phyloP scores from a whole-genome alignment of 2,797 vertebrate genomes.

The Enteromius treurensis region DNA sequence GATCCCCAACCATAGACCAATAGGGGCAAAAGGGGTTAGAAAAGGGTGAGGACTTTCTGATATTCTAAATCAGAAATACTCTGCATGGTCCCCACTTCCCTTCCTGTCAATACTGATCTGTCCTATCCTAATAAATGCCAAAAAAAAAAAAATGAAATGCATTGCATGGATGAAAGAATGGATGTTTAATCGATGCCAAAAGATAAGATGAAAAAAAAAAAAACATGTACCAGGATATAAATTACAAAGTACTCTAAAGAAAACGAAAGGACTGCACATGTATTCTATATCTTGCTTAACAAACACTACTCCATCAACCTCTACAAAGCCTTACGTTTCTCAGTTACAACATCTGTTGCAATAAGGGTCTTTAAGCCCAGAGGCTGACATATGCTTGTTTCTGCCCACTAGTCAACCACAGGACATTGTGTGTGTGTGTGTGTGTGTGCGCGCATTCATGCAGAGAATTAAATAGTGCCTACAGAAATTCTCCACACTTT shows the following conservation, averaged over 20 bases:
- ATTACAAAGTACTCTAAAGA: background rate
- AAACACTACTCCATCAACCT: background rate
- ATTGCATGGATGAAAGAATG: background rate
- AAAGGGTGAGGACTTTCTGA: background rate
- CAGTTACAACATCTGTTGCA: conserved; percentile 1
- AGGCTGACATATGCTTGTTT: conserved; percentile 15
- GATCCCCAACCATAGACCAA: conserved; percentile 11
- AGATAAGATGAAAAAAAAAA: background rate
- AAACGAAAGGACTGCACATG: background rate
- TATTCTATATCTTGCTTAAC: background rate
- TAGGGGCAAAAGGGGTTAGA: background rate
- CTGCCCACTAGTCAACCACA: conserved; percentile 4
- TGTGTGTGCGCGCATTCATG: background rate
- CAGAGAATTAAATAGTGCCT: background rate
- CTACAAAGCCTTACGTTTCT: background rate
- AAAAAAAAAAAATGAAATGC: background rate
- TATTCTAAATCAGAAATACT: background rate
- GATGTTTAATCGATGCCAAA: background rate
- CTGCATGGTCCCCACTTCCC: background rate
- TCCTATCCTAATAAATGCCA: too few species aligned
- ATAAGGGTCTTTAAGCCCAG: conserved; percentile 2
- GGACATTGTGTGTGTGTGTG: background rate
- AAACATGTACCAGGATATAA: background rate
- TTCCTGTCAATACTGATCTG: too few species aligned
- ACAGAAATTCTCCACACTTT: background rate